A percentile compares a stretch with the other conserved stretches of the same genome.
These are phyloP conservation scores for Drosophila sechellia DNA, from an alignment of 1,140 invertebrate genomes.

Conservation along the genomic window DNA sequence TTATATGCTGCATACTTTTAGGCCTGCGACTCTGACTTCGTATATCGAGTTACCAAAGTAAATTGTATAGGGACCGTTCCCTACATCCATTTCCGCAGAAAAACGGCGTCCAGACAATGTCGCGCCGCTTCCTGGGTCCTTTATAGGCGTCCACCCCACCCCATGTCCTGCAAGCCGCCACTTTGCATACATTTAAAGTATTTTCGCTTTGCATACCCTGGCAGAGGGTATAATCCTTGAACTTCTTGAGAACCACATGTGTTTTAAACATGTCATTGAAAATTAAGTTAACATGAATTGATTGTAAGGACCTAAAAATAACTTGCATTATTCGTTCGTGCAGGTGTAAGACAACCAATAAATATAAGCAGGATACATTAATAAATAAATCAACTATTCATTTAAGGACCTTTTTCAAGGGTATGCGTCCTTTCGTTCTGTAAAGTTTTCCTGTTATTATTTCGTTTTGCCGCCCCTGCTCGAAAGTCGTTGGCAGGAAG, in stretches of 20 bases:
- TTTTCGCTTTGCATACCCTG: conserved; percentile 42
- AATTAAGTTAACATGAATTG: too few species aligned
- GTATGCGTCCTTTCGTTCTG: conserved; percentile 11
- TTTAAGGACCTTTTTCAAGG: background rate
- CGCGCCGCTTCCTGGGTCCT: conserved; percentile 25
- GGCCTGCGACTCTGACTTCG: conserved; percentile 53
- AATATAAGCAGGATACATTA: too few species aligned
- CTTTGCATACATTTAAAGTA: conserved; percentile 63
- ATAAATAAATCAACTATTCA: too few species aligned
- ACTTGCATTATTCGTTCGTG: too few species aligned
- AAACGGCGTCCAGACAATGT: conserved; percentile 77
- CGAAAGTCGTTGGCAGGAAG: conserved; percentile 23
- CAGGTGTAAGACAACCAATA: too few species aligned
- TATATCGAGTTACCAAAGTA: conserved; percentile 71
- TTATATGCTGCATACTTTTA: conserved; percentile 80
- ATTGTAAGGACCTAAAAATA: too few species aligned
- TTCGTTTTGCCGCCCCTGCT: conserved; percentile 39
- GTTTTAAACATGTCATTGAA: too few species aligned
- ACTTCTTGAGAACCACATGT: background rate
- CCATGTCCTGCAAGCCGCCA: background rate
- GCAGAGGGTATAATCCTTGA: conserved; percentile 4
- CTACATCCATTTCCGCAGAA: conserved; percentile 71
- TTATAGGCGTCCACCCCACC: background rate
- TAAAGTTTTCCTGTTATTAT: conserved; percentile 19
- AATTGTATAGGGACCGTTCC: conserved; percentile 65